Percentiles rank a stretch among this genome's conserved stretches.
These are phyloP conservation scores for Xiphophorus hellerii DNA, from an alignment of 2,113 vertebrate species.

Conservation along the genomic window DNA sequence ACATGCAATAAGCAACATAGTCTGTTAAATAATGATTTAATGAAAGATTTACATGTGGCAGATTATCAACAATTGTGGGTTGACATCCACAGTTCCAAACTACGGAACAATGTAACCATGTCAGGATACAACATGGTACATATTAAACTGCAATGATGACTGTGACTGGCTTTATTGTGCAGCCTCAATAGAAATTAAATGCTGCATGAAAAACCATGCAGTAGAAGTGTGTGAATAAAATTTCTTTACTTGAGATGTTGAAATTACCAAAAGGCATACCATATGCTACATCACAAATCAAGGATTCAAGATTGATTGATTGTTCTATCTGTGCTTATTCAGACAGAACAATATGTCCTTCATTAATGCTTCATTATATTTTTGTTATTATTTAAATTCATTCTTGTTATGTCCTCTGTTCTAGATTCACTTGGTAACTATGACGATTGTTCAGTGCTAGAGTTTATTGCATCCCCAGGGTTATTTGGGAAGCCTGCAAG, in stretches of 20 bases:
- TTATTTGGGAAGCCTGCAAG: constrained; percentile 55
- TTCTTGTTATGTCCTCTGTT: not conserved
- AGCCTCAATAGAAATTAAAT: not conserved
- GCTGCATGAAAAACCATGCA: too few species aligned
- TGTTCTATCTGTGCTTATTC: too few species aligned
- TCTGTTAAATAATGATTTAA: too few species aligned
- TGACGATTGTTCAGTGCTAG: constrained; percentile 41
- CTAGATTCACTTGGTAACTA: constrained; percentile 15
- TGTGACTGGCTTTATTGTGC: not conserved
- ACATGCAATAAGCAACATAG: too few species aligned
- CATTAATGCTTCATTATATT: not conserved
- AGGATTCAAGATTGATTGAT: too few species aligned
- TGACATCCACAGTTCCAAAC: too few species aligned
- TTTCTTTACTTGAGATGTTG: too few species aligned
- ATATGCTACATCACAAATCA: not conserved
- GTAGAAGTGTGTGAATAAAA: too few species aligned
- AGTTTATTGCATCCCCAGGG: constrained; percentile 56
- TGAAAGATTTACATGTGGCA: too few species aligned
- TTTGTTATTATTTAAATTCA: not conserved
- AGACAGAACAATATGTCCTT: not conserved
- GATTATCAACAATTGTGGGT: not conserved
- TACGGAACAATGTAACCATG: not conserved
- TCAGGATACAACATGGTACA: not conserved
- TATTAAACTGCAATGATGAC: not conserved
- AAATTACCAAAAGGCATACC: too few species aligned